Base-by-base conservation (phyloP, 1,140 invertebrate species). In the Anthonomus grandis region DNA sequence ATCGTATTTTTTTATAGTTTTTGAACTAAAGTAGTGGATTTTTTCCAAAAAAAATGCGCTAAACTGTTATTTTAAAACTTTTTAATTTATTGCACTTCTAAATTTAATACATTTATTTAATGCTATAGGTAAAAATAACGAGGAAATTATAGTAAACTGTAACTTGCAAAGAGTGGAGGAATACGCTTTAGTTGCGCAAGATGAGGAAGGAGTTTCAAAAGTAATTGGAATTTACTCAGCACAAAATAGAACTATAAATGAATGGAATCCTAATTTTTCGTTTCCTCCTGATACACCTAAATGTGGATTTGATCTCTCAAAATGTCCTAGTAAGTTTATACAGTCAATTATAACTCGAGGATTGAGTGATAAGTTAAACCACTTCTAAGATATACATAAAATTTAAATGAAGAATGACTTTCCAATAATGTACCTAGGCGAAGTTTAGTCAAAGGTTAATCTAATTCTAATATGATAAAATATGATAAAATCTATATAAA, bases 251-350 rank as follows among this genome's bases (percentile, higher is more conserved):
- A 56, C 41, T 12, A 52, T 70, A 2, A 27, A 31, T 17, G 39
- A 52, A 25, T 64, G 64, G 63, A 63, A 71, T 24, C 27, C 51
- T 18, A 85, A 85, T 0, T 75, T 85, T 15, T 76, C 76, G 2
- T 85, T 89, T 2, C 93, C 93, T 0, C 82, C 84, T 0, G 93
- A 96, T 75, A 89, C 85, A 1, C 94, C 93, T 0, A 77, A 77
- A 27, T 98, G 95, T 74, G 95, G 95, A 31, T 98, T 92, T 73
- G 94, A 98, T 71, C 85, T 86, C 19, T 87, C 90, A 0, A 82
- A 93, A 41, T 98, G 95, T 71, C 85, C 85, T 5, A 83, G 86
- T 72, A 85, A 82, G 65, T 83, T 8, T 31, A 15, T 17, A 82
- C 83, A 71, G 79, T 38, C 17, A 13, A 4, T 6, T 49, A 34